These are phyloP conservation scores for Amazona guildingii DNA, from an alignment of 2,113 vertebrate genomes.

Conservation along the genomic window DNA sequence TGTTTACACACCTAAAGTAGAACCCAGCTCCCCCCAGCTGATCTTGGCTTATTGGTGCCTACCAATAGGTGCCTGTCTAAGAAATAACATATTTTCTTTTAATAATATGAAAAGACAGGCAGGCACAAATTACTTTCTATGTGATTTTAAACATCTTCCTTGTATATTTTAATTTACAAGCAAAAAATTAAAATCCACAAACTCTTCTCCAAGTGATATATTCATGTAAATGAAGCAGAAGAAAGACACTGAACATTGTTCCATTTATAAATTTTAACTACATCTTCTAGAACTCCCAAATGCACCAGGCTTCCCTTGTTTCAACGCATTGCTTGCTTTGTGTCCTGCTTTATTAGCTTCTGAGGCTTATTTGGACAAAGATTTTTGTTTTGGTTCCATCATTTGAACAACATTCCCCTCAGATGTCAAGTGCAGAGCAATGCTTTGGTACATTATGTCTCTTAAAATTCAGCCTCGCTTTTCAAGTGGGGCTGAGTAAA, in stretches of 20 bases:
- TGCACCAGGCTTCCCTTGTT: neutral
- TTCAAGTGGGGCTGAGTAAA: neutral
- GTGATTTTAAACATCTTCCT: neutral
- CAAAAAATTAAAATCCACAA: neutral
- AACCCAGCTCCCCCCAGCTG: neutral
- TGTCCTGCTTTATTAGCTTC: neutral
- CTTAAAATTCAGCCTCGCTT: neutral
- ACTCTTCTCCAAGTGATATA: neutral
- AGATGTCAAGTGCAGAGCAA: neutral
- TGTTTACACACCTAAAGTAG: neutral
- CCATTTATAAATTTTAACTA: neutral
- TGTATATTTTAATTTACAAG: neutral
- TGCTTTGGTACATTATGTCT: accelerated
- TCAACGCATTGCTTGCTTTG: neutral
- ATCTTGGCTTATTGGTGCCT: neutral
- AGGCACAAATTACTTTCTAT: neutral
- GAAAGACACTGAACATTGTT: neutral
- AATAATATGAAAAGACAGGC: neutral
- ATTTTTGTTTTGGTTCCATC: neutral
- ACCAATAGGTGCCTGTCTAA: accelerated
- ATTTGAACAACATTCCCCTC: neutral
- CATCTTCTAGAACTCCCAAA: neutral
- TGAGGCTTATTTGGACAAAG: neutral
- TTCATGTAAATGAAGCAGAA: accelerated
- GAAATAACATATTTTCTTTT: accelerated